Evolutionary conservation across 2,888 invertebrate genomes (phyloP).

Genomic region (Dryocosmus kuriphilus): DNA sequence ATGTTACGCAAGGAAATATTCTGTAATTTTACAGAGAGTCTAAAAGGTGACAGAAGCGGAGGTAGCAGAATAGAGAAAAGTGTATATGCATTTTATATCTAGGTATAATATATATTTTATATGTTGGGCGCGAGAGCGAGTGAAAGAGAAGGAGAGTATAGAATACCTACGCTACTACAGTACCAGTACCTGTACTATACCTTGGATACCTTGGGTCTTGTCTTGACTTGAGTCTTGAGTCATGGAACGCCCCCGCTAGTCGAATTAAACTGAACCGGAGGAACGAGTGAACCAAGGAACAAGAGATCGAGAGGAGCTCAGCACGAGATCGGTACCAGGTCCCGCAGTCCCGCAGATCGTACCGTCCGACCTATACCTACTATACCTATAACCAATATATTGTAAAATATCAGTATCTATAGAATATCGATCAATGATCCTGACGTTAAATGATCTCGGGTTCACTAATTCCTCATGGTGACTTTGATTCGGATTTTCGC

Average conservation of each 20-base stretch:
- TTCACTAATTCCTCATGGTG: background rate
- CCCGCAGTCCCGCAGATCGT: conserved; percentile 42
- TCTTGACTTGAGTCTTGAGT: conserved; percentile 53
- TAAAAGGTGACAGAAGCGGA: conserved; percentile 38
- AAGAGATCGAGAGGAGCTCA: conserved; percentile 61
- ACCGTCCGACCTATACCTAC: conserved; percentile 6
- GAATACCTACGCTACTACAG: conserved; percentile 58
- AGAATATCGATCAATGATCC: background rate
- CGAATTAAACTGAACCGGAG: conserved; percentile 59
- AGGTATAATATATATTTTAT: too few relatives aligned
- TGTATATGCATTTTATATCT: background rate
- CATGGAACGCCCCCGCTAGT: conserved; percentile 66
- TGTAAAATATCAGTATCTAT: background rate
- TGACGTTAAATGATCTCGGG: background rate
- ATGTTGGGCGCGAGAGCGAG: conserved; percentile 45
- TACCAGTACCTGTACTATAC: conserved; percentile 32
- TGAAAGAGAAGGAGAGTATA: conserved; percentile 49
- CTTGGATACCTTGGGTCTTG: conserved; percentile 42
- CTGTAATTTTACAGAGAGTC: conserved; percentile 32
- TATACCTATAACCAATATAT: background rate
- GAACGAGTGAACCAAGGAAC: conserved; percentile 56
- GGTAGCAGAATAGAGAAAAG: conserved; percentile 18
- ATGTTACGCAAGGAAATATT: conserved; percentile 29
- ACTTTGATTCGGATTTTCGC: background rate
- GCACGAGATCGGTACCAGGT: conserved; percentile 56